Base-by-base conservation (phyloP, 2,888 invertebrate genomes). In the Noctua janthina region DNA sequence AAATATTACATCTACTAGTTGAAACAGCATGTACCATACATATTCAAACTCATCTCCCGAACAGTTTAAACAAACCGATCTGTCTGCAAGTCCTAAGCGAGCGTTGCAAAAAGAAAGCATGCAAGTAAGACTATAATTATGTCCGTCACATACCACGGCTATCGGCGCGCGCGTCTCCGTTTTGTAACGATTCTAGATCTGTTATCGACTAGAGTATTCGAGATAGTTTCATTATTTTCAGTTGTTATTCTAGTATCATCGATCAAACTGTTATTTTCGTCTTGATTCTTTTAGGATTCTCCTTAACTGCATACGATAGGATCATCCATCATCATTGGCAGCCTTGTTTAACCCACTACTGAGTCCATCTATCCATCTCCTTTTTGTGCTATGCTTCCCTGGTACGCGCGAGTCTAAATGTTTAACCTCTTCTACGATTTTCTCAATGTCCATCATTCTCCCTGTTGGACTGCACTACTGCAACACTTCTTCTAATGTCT, bases 61-160 rank as follows among this genome's bases (percentile, higher is more conserved):
- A 54, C 78, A n/a, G 59, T 78, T 76, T 72, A 59, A 72, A 72
- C 82, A 78, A 80, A 84, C 62, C 74, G 35, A 82, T 79, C 62
- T 87, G 85, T 87, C 79, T 43, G 20, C 83, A 76, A 85, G 80
- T 87, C 78, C 87, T 85, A 78, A 87, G 79, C 76, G 62, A 76
- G 86, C 84, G 81, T 70, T 84, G 90, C 87, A 89, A 92, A 93
- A 93, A 93, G 93, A 93, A 93, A 93, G 93, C 92, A 89, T 83
- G 84, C 83, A 77, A 79, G 81, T 81, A 79, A 81, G 74, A 82
- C 77, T 79, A 84, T 89, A 93, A 93, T 93, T 93, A 93, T 88
- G 88, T 89, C 81, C 90, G 89, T 82, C 91, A 86, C 92, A 91
- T 93, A 90, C 92, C 92, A 84, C 79, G 74, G 91, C 90, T 91